Conservation (phyloP, 2,888 invertebrate genomes). For the Kryphioiulus occultus region DNA sequence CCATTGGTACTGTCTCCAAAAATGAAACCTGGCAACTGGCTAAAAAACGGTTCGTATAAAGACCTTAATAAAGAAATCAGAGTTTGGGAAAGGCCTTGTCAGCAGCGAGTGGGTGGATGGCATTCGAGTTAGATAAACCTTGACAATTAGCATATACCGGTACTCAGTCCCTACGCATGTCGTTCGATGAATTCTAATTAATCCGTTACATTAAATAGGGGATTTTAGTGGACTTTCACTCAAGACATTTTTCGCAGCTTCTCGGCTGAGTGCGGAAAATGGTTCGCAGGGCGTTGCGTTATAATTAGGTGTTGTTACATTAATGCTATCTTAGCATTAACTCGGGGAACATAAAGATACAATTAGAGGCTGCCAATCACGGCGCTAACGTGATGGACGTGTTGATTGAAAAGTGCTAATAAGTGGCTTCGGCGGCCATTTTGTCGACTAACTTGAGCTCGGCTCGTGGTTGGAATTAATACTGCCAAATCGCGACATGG, state of each 20-base stretch:
- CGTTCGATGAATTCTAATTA: conserved; percentile 19
- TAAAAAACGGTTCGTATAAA: neutral
- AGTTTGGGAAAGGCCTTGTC: conserved; percentile 8
- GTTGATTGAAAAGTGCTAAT: conserved; percentile 39
- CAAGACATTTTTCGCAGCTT: neutral
- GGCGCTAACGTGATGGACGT: conserved; percentile 36
- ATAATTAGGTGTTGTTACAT: conserved; percentile 33
- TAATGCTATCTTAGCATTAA: conserved; percentile 40
- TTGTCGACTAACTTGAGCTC: neutral
- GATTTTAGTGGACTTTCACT: conserved; percentile 33
- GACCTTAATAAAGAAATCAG: neutral
- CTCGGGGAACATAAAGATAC: conserved; percentile 34
- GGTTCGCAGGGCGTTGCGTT: conserved; percentile 24
- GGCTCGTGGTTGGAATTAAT: neutral
- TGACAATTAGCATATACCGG: conserved; percentile 15
- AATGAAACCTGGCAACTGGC: neutral
- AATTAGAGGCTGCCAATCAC: conserved; percentile 39
- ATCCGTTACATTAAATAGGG: neutral
- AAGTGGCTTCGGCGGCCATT: neutral
- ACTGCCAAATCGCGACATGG: neutral
- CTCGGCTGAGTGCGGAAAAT: neutral
- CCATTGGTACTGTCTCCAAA: neutral
- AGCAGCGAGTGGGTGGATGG: neutral
- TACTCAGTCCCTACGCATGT: conserved; percentile 9
- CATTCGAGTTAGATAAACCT: conserved; percentile 28